Conservation (phyloP, 1,140 invertebrate species). For the Heliothis subflexa region DNA sequence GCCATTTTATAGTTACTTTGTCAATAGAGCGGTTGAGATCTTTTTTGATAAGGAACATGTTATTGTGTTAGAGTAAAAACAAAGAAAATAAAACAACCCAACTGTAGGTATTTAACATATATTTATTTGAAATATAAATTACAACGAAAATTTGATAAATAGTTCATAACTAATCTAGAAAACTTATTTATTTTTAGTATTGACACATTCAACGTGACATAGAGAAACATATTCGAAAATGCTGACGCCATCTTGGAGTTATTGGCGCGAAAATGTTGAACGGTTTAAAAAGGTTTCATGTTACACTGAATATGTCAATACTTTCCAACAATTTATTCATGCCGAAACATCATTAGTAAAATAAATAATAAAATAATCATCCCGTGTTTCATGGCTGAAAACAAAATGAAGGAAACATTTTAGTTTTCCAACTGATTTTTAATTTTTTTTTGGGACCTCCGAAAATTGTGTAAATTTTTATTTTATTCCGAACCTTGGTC, state of each 20-base stretch:
- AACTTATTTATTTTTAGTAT: conserved; percentile 42
- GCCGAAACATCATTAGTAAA: not conserved
- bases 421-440: conserved; percentile 1
- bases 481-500: conserved; percentile 7
- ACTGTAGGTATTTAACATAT: conserved; percentile 26
- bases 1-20: not conserved
- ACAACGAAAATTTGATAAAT: conserved; percentile 54
- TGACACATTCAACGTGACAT: not conserved
- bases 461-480: conserved; percentile 16
- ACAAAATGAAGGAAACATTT: conserved; percentile 5
- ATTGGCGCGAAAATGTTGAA: not conserved
- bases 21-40: not conserved
- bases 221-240: not conserved
- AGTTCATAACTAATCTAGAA: conserved; percentile 64
- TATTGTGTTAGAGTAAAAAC: not conserved
- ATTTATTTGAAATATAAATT: conserved; percentile 52
- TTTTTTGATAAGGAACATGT: not conserved
- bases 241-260: not conserved
- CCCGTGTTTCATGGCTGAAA: conserved; percentile 10
- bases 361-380: conserved; percentile 10
- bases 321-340: not conserved
- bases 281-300: not conserved
- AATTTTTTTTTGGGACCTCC: not conserved
- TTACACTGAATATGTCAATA: not conserved
- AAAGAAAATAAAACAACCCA: conserved; percentile 5